phyloP scores from a whole-genome alignment of 2,888 invertebrate species.

The Mesorhabditis spiculigera region DNA sequence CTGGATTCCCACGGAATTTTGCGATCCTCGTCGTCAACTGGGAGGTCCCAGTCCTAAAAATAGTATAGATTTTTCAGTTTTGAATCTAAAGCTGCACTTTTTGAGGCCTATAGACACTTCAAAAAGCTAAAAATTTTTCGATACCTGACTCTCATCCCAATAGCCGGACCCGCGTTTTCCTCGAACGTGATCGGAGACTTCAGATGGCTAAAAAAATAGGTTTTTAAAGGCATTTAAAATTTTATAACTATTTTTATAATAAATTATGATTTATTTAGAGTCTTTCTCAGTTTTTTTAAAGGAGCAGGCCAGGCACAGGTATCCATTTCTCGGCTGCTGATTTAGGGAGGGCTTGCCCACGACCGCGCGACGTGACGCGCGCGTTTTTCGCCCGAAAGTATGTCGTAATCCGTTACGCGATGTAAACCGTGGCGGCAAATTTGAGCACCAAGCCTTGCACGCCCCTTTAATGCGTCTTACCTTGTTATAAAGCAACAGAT shows the following conservation, averaged over 20 bases:
- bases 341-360: too few relatives aligned
- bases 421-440: too few relatives aligned
- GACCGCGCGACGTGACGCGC: too few relatives aligned
- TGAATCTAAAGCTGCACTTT: background rate
- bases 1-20: conserved; percentile 31
- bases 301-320: too few relatives aligned
- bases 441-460: too few relatives aligned
- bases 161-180: background rate
- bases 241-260: too few relatives aligned
- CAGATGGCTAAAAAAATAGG: background rate
- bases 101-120: background rate
- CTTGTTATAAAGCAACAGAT: conserved; percentile 37
- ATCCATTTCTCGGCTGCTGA: too few relatives aligned
- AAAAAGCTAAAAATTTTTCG: background rate
- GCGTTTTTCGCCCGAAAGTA: too few relatives aligned
- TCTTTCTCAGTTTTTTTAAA: too few relatives aligned
- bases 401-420: too few relatives aligned
- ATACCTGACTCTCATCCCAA: background rate
- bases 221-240: conserved; percentile 20
- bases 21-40: conserved; percentile 20
- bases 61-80: background rate
- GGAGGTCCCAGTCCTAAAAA: conserved; percentile 29
- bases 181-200: background rate
- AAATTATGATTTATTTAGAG: too few relatives aligned
- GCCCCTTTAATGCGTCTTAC: too few relatives aligned